Conservation (phyloP, 2,888 invertebrate species). For the Teleiodes luculella region DNA sequence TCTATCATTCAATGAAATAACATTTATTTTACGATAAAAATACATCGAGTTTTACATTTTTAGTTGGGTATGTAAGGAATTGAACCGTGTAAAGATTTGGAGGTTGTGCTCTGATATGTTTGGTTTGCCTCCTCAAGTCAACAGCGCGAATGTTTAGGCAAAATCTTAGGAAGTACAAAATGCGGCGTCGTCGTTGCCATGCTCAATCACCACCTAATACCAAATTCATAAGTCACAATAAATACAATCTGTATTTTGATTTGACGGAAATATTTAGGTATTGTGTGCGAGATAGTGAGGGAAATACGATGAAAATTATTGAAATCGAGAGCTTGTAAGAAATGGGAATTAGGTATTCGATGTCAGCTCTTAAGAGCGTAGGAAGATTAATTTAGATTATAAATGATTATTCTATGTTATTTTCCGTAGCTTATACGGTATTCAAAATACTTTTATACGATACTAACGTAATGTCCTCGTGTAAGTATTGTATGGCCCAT, state of each 20-base stretch:
- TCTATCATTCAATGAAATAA: too few relatives aligned
- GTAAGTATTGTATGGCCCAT: neutral
- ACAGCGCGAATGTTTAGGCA: neutral
- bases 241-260: neutral
- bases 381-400: too few relatives aligned
- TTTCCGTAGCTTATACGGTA: neutral
- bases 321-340: too few relatives aligned
- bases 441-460: neutral
- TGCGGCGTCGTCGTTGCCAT: slow-evolving; percentile 46
- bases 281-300: neutral
- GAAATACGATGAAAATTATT: too few relatives aligned
- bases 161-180: slow-evolving; percentile 43
- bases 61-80: too few relatives aligned
- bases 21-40: too few relatives aligned
- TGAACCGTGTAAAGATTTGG: too few relatives aligned
- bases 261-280: neutral
- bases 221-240: neutral
- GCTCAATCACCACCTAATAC: slow-evolving; percentile 18
- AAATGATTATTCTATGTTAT: neutral
- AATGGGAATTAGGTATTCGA: too few relatives aligned
- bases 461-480: neutral
- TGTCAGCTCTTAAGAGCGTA: too few relatives aligned
- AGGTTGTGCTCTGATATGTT: neutral
- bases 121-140: neutral
- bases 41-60: too few relatives aligned